These are phyloP conservation scores for Nymphalis io DNA, from an alignment of 1,140 invertebrate genomes.

Conservation along the genomic window DNA sequence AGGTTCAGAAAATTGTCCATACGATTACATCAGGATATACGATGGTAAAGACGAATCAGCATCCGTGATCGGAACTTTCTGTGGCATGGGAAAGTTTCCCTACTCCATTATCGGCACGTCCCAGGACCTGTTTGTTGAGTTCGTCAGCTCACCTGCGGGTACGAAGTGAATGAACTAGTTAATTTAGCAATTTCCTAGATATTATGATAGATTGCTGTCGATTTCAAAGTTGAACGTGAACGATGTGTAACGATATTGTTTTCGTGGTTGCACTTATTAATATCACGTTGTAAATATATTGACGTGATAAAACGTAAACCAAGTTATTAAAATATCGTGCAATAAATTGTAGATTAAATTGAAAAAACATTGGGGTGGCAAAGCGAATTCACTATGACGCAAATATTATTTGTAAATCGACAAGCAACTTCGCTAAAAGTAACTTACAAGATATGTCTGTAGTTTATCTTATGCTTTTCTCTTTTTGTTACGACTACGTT, in stretches of 20 bases:
- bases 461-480: too few relatives aligned
- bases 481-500: too few relatives aligned
- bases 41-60: slow-evolving; percentile 93
- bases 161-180: slow-evolving; percentile 40
- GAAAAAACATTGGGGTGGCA: too few relatives aligned
- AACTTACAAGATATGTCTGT: too few relatives aligned
- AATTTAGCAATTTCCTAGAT: slow-evolving; percentile 13
- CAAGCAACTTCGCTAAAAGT: too few relatives aligned
- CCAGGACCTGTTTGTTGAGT: slow-evolving; percentile 94
- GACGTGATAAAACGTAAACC: background rate
- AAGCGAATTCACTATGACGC: too few relatives aligned
- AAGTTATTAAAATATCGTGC: too few relatives aligned
- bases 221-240: slow-evolving; percentile 9
- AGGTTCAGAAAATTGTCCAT: slow-evolving; percentile 93
- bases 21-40: slow-evolving; percentile 94
- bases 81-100: slow-evolving; percentile 95
- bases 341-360: too few relatives aligned
- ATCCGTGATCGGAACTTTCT: slow-evolving; percentile 94
- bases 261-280: too few relatives aligned
- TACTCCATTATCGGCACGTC: slow-evolving; percentile 96
- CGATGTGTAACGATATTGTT: background rate
- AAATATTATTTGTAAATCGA: too few relatives aligned
- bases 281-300: too few relatives aligned
- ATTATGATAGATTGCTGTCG: slow-evolving; percentile 24
- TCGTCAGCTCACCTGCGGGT: slow-evolving; percentile 93